These are phyloP conservation scores for Lamprologus sp. DNA, from an alignment of 2,113 vertebrate genomes.

Conservation along the genomic window DNA sequence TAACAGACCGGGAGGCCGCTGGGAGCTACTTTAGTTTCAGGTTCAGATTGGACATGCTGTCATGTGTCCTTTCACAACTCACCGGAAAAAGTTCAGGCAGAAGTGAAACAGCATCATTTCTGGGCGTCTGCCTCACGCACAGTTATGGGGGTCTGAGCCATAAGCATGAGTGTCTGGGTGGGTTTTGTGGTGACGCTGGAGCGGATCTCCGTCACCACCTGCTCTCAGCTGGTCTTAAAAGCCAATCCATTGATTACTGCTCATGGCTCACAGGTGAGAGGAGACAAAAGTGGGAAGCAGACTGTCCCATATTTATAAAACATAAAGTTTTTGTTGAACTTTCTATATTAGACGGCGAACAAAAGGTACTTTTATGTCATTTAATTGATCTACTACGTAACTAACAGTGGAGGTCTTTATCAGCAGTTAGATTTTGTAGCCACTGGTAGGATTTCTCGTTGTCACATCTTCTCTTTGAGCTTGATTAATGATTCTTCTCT, in stretches of 20 bases:
- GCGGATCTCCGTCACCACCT: fast-evolving
- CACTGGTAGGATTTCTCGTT: fast-evolving
- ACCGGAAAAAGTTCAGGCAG: not conserved
- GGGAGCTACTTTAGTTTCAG: not conserved
- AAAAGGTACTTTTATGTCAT: not conserved
- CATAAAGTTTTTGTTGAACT: not conserved
- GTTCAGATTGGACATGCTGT: fast-evolving
- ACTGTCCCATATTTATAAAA: not conserved
- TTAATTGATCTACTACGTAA: fast-evolving
- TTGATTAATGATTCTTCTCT: not conserved
- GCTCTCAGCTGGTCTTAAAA: not conserved
- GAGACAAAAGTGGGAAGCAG: not conserved
- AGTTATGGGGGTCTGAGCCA: not conserved
- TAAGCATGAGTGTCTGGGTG: not conserved
- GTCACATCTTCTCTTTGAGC: not conserved
- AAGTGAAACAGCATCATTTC: not conserved
- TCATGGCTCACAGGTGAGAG: not conserved
- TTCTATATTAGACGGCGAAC: fast-evolving
- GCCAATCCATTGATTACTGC: fast-evolving
- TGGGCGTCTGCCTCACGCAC: fast-evolving
- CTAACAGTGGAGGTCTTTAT: fast-evolving
- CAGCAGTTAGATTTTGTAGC: not conserved
- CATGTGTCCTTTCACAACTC: not conserved
- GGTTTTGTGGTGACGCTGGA: not conserved
- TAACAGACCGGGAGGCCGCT: fast-evolving